Conservation (phyloP, 2,797 vertebrate genomes). For the Anabacerthia variegaticeps region DNA sequence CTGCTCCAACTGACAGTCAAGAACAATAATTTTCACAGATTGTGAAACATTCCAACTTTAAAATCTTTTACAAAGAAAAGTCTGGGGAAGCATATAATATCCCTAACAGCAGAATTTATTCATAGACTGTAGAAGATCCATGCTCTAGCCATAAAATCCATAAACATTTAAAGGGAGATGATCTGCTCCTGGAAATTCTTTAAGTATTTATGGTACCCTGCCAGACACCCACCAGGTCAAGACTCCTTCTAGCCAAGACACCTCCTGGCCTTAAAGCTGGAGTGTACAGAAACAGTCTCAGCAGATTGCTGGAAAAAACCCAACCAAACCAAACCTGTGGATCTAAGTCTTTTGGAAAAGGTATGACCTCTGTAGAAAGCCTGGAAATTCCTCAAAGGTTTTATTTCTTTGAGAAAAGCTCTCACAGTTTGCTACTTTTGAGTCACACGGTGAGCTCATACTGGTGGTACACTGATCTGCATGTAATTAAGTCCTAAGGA, state of each 20-base stretch:
- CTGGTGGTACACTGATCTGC: neutral
- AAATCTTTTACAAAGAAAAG: neutral
- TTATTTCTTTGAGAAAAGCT: neutral
- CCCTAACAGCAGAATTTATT: neutral
- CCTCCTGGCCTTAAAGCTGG: neutral
- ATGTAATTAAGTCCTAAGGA: neutral
- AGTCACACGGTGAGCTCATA: neutral
- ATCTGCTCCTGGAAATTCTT: neutral
- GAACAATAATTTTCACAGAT: neutral
- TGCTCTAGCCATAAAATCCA: neutral
- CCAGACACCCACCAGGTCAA: neutral
- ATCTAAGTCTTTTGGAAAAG: neutral
- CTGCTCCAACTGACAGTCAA: neutral
- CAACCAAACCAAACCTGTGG: neutral
- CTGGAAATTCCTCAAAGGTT: neutral
- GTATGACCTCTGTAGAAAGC: neutral
- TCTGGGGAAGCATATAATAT: neutral
- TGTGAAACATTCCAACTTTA: neutral
- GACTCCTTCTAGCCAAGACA: neutral
- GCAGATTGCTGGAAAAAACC: neutral
- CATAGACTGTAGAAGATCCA: neutral
- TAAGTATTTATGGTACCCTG: constrained; percentile 5
- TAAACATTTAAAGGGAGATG: neutral
- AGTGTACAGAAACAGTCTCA: neutral
- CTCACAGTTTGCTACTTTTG: neutral